Base-by-base conservation (phyloP, 2,888 invertebrate genomes). In the Melinopterus prodromus region DNA sequence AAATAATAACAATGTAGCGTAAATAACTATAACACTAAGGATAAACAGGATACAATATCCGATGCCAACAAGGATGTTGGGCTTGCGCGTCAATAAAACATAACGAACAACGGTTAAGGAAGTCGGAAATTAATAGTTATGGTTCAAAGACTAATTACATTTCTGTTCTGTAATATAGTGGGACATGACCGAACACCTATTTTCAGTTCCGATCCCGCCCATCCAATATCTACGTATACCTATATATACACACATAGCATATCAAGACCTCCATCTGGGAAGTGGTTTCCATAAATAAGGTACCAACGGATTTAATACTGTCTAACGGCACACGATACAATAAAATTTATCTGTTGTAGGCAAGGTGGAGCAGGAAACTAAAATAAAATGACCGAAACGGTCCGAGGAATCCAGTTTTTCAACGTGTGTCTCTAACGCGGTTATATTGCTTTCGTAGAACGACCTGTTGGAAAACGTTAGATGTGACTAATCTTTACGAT, bases 301-400 rank as follows among this genome's bases (percentile, higher is more conserved):
- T 53, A 53, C 53, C 1, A 53, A 6, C 12, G 53, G 53, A 53
- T 53, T 53, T 53, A 53, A 53, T 53, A 53, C 53, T 7, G 7
- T 53, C 53, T 53, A 53, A 53, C 53, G 53, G 53, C 53, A 53
- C 53, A 53, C 53, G 53, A 53, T 53, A 53, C 53, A 53, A 53
- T 53, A 53, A 53, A 53, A 53, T 53, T 53, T 53, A 53, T 53
- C 53, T 53, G 53, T 53, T 53, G 53, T 53, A 6, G 5, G 53
- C 12, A 9, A 53, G 53, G 53, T 53, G 53, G 53, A 53, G 53
- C 53, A 53, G 53, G 53, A 53, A 53, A 53, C 12, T 3, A 53
- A 53, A 53, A 9, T 9, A 53, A 53, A 53, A 9, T 9, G 12
- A 53, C 53, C 53, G 53, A 53, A 53, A 53, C 53, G 53, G 53